Percentiles rank a stretch among this genome's conserved stretches.
phyloP scores from a whole-genome alignment of 2,113 vertebrate species.

The Anas platyrhynchos region DNA sequence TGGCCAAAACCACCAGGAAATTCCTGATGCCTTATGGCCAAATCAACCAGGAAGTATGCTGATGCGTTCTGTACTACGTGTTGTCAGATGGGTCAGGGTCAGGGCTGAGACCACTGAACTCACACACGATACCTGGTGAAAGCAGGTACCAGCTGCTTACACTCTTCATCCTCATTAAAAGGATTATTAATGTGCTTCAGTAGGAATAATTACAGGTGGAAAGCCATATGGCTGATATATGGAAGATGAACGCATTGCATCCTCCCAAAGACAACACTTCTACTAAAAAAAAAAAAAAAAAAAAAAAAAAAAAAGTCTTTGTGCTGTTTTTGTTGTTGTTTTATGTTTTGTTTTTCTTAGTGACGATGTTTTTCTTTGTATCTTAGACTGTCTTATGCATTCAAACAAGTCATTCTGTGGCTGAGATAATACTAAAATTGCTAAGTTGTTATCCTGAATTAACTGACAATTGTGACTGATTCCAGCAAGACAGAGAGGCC shows the following conservation, averaged over 20 bases:
- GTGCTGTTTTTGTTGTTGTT: background rate
- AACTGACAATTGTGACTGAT: background rate
- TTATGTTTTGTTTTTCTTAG: background rate
- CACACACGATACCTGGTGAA: background rate
- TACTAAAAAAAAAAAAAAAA: background rate
- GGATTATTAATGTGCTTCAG: background rate
- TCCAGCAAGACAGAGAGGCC: background rate
- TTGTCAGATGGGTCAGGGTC: background rate
- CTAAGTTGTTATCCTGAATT: background rate
- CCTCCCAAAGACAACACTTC: background rate
- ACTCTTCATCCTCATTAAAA: background rate
- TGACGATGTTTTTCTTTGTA: background rate
- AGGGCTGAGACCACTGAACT: background rate
- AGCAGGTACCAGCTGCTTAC: background rate
- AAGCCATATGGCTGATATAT: background rate
- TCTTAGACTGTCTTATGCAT: background rate
- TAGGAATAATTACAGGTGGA: background rate
- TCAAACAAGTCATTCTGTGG: background rate
- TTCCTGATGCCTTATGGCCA: background rate
- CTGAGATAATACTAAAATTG: background rate
- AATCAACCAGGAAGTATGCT: background rate
- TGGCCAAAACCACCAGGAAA: background rate
- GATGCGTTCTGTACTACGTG: background rate
- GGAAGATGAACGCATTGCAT: background rate
- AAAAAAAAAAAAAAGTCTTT: background rate